These are phyloP conservation scores for Brevimyrus niger DNA, from an alignment of 2,113 vertebrate species.

Conservation along the genomic window DNA sequence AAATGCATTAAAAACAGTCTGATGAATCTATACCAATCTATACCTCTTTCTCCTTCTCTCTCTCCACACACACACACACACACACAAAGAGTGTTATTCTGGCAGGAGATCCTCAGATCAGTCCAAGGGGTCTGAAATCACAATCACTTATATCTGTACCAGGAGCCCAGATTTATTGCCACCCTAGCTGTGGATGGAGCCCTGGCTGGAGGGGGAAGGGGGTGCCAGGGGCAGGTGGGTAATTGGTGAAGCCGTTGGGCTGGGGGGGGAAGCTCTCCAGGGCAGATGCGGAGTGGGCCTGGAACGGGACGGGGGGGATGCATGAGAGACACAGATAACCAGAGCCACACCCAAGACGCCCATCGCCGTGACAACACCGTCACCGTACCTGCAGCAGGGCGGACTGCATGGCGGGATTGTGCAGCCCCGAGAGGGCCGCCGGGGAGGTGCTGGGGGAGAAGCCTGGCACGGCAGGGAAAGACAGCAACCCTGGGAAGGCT, in stretches of 20 bases:
- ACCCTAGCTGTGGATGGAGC: conserved; percentile 82
- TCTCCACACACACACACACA: background rate
- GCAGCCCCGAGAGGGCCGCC: conserved; percentile 73
- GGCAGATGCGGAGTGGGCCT: conserved; percentile 80
- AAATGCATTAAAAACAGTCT: background rate
- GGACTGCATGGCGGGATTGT: conserved; percentile 79
- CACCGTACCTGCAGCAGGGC: conserved; percentile 79
- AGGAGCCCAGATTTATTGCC: conserved; percentile 67
- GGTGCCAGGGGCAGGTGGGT: conserved; percentile 74
- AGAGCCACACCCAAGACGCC: background rate
- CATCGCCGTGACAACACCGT: no score
- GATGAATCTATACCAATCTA: background rate
- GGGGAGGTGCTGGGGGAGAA: conserved; percentile 78
- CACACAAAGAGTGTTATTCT: background rate
- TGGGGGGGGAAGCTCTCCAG: conserved; percentile 82
- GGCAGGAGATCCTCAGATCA: background rate
- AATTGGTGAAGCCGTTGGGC: conserved; percentile 80
- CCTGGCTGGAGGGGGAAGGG: conserved; percentile 84
- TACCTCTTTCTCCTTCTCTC: background rate
- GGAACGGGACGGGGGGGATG: conserved; percentile 2
- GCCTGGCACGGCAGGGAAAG: conserved; percentile 82
- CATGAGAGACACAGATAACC: background rate
- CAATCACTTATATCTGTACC: background rate
- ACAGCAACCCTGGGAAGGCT: conserved; percentile 79
- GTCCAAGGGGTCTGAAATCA: background rate